Conservation (phyloP, 2,113 vertebrate species). For the Melanocharis versteri region DNA sequence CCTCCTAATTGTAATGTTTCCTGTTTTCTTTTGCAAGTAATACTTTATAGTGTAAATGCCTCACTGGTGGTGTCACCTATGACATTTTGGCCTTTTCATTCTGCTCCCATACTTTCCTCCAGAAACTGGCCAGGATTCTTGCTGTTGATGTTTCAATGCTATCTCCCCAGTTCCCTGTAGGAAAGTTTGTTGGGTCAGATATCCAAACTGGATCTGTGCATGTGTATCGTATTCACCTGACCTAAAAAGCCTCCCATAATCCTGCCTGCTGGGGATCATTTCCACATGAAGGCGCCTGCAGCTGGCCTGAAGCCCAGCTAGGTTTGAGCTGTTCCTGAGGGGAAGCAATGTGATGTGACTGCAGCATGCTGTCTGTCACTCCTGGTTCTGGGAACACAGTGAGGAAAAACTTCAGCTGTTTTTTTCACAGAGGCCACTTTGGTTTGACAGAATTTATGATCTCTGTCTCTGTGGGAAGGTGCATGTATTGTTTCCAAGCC, state of each 20-base stretch:
- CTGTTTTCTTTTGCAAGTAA: conserved; percentile 14
- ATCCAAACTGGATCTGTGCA: background rate
- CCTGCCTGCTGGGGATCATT: background rate
- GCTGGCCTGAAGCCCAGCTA: background rate
- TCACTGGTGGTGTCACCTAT: background rate
- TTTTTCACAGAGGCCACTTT: background rate
- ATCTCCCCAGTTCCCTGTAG: background rate
- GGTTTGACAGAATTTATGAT: background rate
- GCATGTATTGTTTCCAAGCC: background rate
- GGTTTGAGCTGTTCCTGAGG: background rate
- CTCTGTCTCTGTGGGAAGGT: background rate
- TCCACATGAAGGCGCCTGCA: background rate
- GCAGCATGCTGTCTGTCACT: background rate
- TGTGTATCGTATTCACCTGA: conserved; percentile 26
- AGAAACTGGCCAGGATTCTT: background rate
- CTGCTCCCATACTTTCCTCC: background rate
- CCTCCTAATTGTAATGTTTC: background rate
- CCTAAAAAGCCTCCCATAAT: conserved; percentile 9
- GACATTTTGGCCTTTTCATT: conserved; percentile 19
- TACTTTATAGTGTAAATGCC: background rate
- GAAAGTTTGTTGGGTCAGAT: conserved; percentile 26
- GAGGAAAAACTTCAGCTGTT: background rate
- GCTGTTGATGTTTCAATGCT: background rate
- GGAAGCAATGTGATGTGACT: background rate
- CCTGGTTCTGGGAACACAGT: background rate